Evolutionary conservation across 2,113 vertebrate species (phyloP), one percentile per base, ranked within the genome.

Genomic region (Hippocampus guttulatus): DNA sequence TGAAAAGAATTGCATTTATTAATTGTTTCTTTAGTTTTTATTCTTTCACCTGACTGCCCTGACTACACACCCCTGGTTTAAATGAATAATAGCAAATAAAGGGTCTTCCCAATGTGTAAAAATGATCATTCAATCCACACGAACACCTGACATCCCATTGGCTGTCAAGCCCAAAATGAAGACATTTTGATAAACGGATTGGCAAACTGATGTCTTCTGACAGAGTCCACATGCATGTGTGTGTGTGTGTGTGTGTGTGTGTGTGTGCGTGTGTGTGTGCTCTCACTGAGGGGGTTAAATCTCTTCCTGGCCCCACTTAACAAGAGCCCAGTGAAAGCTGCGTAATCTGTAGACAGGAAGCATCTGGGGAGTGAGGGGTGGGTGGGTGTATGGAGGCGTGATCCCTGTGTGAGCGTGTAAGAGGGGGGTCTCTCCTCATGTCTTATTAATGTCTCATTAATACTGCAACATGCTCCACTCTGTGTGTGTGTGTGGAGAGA

Each of bases 391-490:
- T 27, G 45, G 85, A 78, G 82, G 85, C 85, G 27, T 33, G 27
- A 61, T 61, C 87, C 85, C 89, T 83, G 87, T 87, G 83, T 87
- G 87, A 84, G 83, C 40, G 54, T 88, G 83, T 88, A 80, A 72
- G 87, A 81, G 81, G 87, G 90, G 86, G 88, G 88, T 89, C 87
- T 88, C 86, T 84, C 84, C 85, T 90, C 88, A 91, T 92, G 88
- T 90, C 85, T 92, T 91, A 92, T 92, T 93, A 89, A 92, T 91
- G 84, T 85, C 87, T 89, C 88, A 92, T 91, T 89, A 92, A 92
- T 92, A 92, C 82, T 92, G 88, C 86, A 91, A 88, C 73, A 84
- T 76, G 79, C 78, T 77, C 78, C 52, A 66, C 68, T 76, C 73
- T 83, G 84, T 75, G 81, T 79, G 81, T 81, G 67, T 67, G 55